A percentile compares a stretch with the other conserved stretches of the same genome.
phyloP scores from a whole-genome alignment of 2,113 vertebrate species.

The Anoplopoma fimbria region DNA sequence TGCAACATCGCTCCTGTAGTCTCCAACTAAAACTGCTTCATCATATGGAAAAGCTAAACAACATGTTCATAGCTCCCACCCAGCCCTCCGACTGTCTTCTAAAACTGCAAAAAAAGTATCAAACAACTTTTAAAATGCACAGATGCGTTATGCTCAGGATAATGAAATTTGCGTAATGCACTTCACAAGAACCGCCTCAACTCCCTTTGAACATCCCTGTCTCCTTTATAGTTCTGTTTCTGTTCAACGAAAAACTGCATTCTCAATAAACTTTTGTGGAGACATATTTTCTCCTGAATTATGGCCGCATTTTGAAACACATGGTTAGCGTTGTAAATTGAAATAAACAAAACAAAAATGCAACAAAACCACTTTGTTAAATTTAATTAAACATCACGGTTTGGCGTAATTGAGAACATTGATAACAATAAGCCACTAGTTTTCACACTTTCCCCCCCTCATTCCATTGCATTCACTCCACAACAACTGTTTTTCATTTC shows the following conservation, averaged over 20 bases:
- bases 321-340: not conserved
- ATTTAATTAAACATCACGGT: not conserved
- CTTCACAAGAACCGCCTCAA: slow-evolving; percentile 19
- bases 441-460: not conserved
- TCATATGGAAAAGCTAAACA: slow-evolving; percentile 36
- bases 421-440: not conserved
- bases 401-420: not conserved
- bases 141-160: slow-evolving; percentile 21
- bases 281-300: not conserved
- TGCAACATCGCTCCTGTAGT: slow-evolving; percentile 23
- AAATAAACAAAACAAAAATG: not conserved
- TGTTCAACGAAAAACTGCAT: not conserved
- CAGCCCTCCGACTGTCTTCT: not conserved
- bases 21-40: slow-evolving; percentile 21
- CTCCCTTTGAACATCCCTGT: slow-evolving; percentile 6
- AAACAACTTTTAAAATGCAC: slow-evolving; percentile 29
- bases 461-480: not conserved
- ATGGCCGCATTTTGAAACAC: not conserved
- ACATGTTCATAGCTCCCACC: slow-evolving; percentile 16
- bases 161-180: slow-evolving; percentile 24
- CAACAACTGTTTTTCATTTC: not conserved
- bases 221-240: not conserved
- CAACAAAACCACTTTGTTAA: not conserved
- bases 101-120: slow-evolving; percentile 17
- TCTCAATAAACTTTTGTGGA: not conserved